Conservation (phyloP, 2,113 vertebrate genomes). For the Brachyhypopomus gauderio region DNA sequence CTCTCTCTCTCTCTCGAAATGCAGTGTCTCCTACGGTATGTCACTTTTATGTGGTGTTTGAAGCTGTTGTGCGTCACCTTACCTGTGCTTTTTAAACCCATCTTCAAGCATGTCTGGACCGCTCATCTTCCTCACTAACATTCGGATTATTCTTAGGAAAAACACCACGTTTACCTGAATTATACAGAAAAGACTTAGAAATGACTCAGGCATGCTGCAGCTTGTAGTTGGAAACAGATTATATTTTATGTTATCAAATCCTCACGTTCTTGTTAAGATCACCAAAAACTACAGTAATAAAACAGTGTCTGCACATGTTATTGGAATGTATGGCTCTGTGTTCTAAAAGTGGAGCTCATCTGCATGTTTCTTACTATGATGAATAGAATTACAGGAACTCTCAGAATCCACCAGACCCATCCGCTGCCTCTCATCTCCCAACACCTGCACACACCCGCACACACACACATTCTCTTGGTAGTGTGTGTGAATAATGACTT, state of each 20-base stretch:
- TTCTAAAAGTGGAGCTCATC: not conserved
- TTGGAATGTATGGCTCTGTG: too few relatives aligned
- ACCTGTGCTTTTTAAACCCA: constrained; percentile 74
- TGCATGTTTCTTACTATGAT: constrained; percentile 82
- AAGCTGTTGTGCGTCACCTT: constrained; percentile 46
- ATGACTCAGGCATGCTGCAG: not conserved
- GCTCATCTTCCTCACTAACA: constrained; percentile 72
- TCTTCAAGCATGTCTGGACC: constrained; percentile 69
- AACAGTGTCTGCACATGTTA: too few relatives aligned
- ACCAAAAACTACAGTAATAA: not conserved
- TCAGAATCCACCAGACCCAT: constrained; percentile 91
- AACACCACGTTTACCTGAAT: constrained; percentile 73
- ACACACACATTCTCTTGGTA: not conserved
- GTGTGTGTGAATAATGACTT: too few relatives aligned
- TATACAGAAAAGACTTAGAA: constrained; percentile 13
- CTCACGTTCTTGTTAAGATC: not conserved
- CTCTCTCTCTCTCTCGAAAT: not conserved
- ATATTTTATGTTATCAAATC: too few relatives aligned
- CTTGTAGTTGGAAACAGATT: too few relatives aligned
- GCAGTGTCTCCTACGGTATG: not conserved
- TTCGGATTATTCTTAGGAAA: constrained; percentile 73
- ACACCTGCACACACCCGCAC: constrained; percentile 76
- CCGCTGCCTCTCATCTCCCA: constrained; percentile 85
- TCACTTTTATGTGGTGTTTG: not conserved
- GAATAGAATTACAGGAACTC: constrained; percentile 84